phyloP scores from a whole-genome alignment of 2,797 vertebrate species.

The Kryptolebias ocellatus region DNA sequence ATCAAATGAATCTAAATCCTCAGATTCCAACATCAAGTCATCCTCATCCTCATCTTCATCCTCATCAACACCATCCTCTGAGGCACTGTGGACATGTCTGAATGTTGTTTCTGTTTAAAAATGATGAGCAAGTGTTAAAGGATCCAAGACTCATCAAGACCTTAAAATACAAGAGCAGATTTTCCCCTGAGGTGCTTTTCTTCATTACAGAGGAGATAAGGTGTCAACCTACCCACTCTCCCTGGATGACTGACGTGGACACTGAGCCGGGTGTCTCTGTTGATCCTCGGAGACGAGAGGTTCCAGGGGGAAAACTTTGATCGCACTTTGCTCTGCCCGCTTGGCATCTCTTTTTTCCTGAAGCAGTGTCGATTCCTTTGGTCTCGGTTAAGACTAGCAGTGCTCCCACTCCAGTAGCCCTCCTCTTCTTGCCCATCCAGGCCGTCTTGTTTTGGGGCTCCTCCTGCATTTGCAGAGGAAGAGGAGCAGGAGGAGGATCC shows the following conservation, averaged over 20 bases:
- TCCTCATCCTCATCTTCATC: conserved; percentile 69
- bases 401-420: conserved; percentile 78
- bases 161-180: too few relatives aligned
- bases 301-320: conserved; percentile 88
- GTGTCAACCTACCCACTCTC: conserved; percentile 62
- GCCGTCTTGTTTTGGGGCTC: conserved; percentile 57
- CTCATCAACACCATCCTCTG: conserved; percentile 67
- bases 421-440: conserved; percentile 76
- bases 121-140: not conserved
- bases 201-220: not conserved
- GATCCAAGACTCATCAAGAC: not conserved
- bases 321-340: conserved; percentile 60
- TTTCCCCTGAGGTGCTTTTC: too few relatives aligned
- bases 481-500: conserved; percentile 82
- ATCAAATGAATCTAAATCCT: conserved; percentile 59
- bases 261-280: conserved; percentile 71
- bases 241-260: conserved; percentile 64
- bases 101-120: conserved; percentile 60
- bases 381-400: conserved; percentile 59
- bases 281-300: conserved; percentile 82
- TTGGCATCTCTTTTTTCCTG: conserved; percentile 71
- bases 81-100: conserved; percentile 62
- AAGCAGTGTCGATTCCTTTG: conserved; percentile 72
- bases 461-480: conserved; percentile 70
- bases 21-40: conserved; percentile 58